Conservation (phyloP, 2,113 vertebrate genomes). For the Arizona elegans region DNA sequence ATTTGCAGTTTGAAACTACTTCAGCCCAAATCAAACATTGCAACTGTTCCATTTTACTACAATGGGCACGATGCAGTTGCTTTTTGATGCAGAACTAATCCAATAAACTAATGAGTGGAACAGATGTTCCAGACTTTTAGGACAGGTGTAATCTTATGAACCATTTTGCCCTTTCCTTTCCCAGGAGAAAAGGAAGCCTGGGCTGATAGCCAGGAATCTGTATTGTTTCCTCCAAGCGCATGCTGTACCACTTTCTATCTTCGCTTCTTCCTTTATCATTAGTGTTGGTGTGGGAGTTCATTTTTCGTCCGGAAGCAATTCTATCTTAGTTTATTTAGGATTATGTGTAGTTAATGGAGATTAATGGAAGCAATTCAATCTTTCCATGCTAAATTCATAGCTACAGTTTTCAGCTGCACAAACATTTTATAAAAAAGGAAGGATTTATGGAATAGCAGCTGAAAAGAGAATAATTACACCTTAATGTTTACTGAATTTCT, state of each 20-base stretch:
- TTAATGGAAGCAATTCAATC: not conserved
- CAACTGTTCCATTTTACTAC: conserved; percentile 22
- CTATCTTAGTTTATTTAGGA: conserved; percentile 21
- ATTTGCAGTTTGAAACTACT: conserved; percentile 39
- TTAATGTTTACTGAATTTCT: not conserved
- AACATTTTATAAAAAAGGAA: not conserved
- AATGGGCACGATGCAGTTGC: conserved; percentile 19
- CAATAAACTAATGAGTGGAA: conserved; percentile 36
- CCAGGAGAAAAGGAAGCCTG: conserved; percentile 35
- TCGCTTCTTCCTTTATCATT: conserved; percentile 25
- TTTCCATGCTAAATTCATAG: conserved; percentile 1
- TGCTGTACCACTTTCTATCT: conserved; percentile 21
- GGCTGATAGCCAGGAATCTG: conserved; percentile 35
- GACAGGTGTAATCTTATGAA: conserved; percentile 52
- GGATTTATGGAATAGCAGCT: not conserved
- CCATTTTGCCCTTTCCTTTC: conserved; percentile 6
- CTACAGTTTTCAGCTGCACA: not conserved
- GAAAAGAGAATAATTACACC: not conserved
- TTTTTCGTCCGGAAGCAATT: conserved; percentile 14
- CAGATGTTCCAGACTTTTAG: conserved; percentile 51
- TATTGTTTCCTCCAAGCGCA: conserved; percentile 28
- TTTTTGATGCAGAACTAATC: conserved; percentile 55
- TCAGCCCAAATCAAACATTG: not conserved
- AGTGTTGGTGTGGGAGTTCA: not conserved
- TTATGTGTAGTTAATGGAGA: not conserved